These are phyloP conservation scores for Bugulina stolonifera DNA, from an alignment of 2,888 invertebrate genomes.

Conservation along the genomic window DNA sequence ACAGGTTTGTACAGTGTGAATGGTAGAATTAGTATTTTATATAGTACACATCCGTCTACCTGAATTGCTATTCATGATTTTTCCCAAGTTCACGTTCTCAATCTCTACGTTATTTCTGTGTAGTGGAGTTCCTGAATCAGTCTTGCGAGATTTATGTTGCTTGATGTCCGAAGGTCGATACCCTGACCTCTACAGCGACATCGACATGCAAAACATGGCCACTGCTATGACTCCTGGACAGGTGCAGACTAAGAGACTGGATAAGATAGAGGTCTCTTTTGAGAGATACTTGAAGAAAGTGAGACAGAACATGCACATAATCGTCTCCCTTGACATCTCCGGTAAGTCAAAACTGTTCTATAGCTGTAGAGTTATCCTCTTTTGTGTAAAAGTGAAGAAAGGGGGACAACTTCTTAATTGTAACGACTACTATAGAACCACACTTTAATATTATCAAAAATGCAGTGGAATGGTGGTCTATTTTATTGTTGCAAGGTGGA, in stretches of 20 bases:
- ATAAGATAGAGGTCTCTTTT: slow-evolving; percentile 48
- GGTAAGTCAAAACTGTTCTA: slow-evolving; percentile 37
- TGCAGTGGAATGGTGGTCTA: too few species aligned
- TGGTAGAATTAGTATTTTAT: neutral
- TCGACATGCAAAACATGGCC: slow-evolving; percentile 45
- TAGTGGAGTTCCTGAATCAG: slow-evolving; percentile 4
- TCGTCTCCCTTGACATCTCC: slow-evolving; percentile 44
- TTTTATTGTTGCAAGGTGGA: too few species aligned
- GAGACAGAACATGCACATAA: slow-evolving; percentile 45
- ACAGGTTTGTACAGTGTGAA: too few species aligned
- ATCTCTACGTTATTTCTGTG: neutral
- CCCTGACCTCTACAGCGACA: slow-evolving; percentile 45
- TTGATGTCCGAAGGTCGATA: slow-evolving; percentile 48
- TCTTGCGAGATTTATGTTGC: slow-evolving; percentile 40
- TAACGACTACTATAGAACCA: too few species aligned
- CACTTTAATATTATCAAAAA: too few species aligned
- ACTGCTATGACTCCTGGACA: slow-evolving; percentile 50
- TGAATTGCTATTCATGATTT: too few species aligned
- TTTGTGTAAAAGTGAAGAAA: too few species aligned
- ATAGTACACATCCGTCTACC: neutral
- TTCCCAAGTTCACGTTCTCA: too few species aligned
- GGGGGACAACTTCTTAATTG: too few species aligned
- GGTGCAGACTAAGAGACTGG: slow-evolving; percentile 44
- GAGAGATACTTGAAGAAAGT: slow-evolving; percentile 42
- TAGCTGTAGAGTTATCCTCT: too few species aligned